Percentiles rank a stretch among this genome's conserved stretches.
Evolutionary conservation across 1,140 invertebrate genomes (phyloP).

Genomic region (Gonioctena quinquepunctata): DNA sequence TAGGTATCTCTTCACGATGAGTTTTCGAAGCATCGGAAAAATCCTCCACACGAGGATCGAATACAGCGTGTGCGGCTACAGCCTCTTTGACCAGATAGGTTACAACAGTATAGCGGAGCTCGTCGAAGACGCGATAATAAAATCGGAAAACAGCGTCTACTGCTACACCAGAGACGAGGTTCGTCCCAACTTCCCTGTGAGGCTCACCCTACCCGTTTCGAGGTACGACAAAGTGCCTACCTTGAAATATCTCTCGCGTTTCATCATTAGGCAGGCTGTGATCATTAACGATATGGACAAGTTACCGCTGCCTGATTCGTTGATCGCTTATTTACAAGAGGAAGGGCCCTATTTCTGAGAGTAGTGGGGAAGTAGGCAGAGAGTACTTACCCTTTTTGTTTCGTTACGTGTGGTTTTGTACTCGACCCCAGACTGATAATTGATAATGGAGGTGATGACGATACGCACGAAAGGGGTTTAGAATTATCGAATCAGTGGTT

Average conservation of each 20-base stretch:
- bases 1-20: constrained; percentile 64
- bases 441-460: too few relatives aligned
- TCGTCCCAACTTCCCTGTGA: constrained; percentile 71
- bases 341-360: constrained; percentile 29
- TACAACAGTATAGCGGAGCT: constrained; percentile 69
- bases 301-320: constrained; percentile 70
- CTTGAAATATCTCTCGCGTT: constrained; percentile 76
- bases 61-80: constrained; percentile 68
- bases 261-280: constrained; percentile 75
- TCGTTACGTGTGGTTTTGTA: background rate
- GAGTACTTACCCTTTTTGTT: background rate
- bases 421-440: too few relatives aligned
- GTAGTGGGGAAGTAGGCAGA: background rate
- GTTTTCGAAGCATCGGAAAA: constrained; percentile 74
- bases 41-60: constrained; percentile 73
- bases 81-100: constrained; percentile 62
- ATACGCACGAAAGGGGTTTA: too few relatives aligned
- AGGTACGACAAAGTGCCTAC: constrained; percentile 74
- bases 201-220: constrained; percentile 77
- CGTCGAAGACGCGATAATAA: constrained; percentile 70
- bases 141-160: constrained; percentile 66
- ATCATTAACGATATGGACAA: constrained; percentile 73
- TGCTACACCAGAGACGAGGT: constrained; percentile 69
- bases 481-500: too few relatives aligned
- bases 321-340: constrained; percentile 70